Conservation (phyloP, 23 tunicate species). For the Botrylloides violaceus region DNA sequence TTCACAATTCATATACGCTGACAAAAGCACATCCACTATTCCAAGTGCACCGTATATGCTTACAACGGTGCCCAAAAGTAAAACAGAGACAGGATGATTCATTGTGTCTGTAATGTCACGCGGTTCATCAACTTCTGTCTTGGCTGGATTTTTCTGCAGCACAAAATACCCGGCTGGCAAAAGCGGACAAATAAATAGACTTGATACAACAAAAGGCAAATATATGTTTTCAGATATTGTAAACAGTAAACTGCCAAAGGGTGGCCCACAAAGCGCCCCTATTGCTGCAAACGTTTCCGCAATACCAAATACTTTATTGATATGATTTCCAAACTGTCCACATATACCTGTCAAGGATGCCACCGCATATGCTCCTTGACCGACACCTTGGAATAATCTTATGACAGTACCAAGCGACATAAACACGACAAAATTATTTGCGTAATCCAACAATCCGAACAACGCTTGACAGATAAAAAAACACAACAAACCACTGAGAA, state of each 20-base stretch:
- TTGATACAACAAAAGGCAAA: not conserved
- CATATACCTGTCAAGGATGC: constrained; percentile 6
- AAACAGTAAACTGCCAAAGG: constrained; percentile 2
- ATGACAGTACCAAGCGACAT: not conserved
- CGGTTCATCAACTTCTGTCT: not conserved
- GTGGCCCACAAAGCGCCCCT: constrained; percentile 8
- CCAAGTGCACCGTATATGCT: constrained; percentile 12
- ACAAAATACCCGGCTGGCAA: not conserved
- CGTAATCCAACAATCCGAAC: constrained; percentile 10
- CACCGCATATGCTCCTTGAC: constrained; percentile 14
- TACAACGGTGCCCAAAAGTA: constrained; percentile 3
- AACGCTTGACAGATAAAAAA: constrained; percentile 2
- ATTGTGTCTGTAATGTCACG: not conserved
- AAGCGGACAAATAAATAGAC: not conserved
- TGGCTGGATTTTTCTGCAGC: not conserved
- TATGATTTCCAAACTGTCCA: not conserved
- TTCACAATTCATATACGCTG: not conserved
- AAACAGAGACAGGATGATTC: not conserved
- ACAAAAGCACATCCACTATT: constrained; percentile 1
- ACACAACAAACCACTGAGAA: not conserved
- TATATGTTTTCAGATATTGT: not conserved
- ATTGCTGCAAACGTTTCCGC: constrained; percentile 3
- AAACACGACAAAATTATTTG: not conserved
- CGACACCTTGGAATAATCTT: not conserved
- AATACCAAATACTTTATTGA: constrained; percentile 9